phyloP scores from a whole-genome alignment of 1,140 invertebrate species.

The Drosophila watanabei region DNA sequence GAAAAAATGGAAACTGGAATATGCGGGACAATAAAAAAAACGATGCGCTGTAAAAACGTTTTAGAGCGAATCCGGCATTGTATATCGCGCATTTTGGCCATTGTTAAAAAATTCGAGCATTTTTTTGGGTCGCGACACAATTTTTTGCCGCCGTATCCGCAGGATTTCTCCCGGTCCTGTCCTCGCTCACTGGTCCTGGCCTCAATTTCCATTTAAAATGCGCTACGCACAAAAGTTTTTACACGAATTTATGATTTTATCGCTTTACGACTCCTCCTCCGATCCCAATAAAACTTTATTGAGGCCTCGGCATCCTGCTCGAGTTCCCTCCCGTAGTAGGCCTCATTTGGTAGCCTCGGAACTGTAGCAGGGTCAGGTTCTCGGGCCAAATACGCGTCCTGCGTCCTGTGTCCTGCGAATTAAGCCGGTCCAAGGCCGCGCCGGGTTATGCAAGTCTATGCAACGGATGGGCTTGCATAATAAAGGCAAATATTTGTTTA shows the following conservation, averaged over 20 bases:
- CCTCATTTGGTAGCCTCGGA: conserved; percentile 75
- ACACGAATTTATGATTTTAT: conserved; percentile 77
- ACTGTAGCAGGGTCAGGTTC: conserved; percentile 66
- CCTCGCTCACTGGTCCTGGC: conserved; percentile 49
- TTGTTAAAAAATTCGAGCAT: conserved; percentile 81
- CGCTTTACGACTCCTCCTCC: conserved; percentile 62
- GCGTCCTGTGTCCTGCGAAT: conserved; percentile 47
- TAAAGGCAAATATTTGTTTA: conserved; percentile 71
- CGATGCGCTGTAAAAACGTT: conserved; percentile 65
- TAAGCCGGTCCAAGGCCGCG: conserved; percentile 56
- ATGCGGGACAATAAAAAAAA: conserved; percentile 70
- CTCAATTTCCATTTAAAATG: conserved; percentile 79
- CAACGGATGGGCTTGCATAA: conserved; percentile 79
- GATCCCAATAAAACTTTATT: conserved; percentile 78
- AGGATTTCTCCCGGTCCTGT: conserved; percentile 19
- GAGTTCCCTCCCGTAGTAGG: conserved; percentile 63
- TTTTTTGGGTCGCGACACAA: conserved; percentile 74
- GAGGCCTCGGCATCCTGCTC: conserved; percentile 61
- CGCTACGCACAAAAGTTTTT: conserved; percentile 68
- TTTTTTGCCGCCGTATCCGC: conserved; percentile 56
- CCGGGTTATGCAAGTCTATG: conserved; percentile 78
- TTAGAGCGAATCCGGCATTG: conserved; percentile 73
- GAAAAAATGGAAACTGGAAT: conserved; percentile 77
- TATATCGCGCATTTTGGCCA: conserved; percentile 67
- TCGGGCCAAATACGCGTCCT: conserved; percentile 14